Base-by-base conservation (phyloP, 2,797 vertebrate genomes). In the Vespertilio murinus region DNA sequence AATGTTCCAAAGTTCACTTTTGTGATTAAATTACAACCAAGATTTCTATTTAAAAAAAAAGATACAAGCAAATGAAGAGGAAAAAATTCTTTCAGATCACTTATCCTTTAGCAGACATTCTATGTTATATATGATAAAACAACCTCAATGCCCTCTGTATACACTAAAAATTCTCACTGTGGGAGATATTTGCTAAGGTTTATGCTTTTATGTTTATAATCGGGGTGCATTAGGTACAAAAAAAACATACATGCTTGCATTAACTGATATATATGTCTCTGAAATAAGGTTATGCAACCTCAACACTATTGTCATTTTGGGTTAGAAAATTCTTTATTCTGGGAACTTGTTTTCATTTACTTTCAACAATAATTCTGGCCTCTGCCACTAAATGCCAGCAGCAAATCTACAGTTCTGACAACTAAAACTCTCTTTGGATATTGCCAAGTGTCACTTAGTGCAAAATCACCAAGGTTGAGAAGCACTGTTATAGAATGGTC, bases 21-120 rank as follows among this genome's bases (percentile, higher is more conserved):
- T 0, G 20, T 94, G 67, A 98, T 70, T 67, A 92, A 59, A 77
- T 98, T 98, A 71, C 95, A 95, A 16, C 88, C 10, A 28, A 98
- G 97, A 89, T 98, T 97, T 92, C 98, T 98, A 95, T 8, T 11
- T n/a, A n/a, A 14, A 8, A 52, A 75, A 93, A 93, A 33, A 65
- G 14, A 78, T 17, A 90, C 3, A 23, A 90, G 18, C 38, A 38
- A 91, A 80, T 70, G 10, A 80, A 73, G 25, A 28, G 40, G 3
- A 70, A 64, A 80, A 33, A 69, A 83, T 28, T 52, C 3, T 79
- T 91, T 94, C 35, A 93, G 69, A 70, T 42, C 18, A 88, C 30
- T 59, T n/a, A 38, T 71, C 22, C n/a, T 73, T 77, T 67, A 45
- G 11, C 67, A 85, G 6, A 40, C 30, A 65, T 59, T 73, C 64